These are phyloP conservation scores for Xiphophorus couchianus DNA, from an alignment of 2,113 vertebrate species.

Conservation along the genomic window DNA sequence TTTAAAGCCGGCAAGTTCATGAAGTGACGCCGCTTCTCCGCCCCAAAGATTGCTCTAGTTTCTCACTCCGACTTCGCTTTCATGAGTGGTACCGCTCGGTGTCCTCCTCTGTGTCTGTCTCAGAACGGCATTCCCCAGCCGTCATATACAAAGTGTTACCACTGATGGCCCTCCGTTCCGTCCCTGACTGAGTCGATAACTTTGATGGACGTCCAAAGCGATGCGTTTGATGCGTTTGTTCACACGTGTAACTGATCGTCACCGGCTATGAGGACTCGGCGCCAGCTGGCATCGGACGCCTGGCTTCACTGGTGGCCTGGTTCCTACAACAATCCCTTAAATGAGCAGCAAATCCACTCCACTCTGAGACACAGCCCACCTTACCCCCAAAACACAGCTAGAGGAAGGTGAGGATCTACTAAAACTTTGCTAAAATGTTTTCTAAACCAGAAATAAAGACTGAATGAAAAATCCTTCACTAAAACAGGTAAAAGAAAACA, in stretches of 20 bases:
- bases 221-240: constrained; percentile 68
- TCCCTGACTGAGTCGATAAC: constrained; percentile 29
- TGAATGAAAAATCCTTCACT: background rate
- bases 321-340: constrained; percentile 48
- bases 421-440: constrained; percentile 16
- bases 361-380: constrained; percentile 39
- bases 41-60: background rate
- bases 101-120: constrained; percentile 12
- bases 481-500: background rate
- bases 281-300: constrained; percentile 56
- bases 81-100: constrained; percentile 3
- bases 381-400: constrained; percentile 45
- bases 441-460: background rate
- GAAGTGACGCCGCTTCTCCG: background rate
- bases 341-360: constrained; percentile 17
- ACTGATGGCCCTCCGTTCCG: constrained; percentile 36
- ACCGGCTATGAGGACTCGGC: constrained; percentile 20
- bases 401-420: constrained; percentile 12
- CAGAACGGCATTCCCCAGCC: constrained; percentile 40
- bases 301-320: constrained; percentile 57
- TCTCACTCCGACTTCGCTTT: constrained; percentile 1
- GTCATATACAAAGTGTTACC: constrained; percentile 49
- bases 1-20: constrained; percentile 22
- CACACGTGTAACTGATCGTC: constrained; percentile 63
- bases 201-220: constrained; percentile 68